Base-by-base conservation (phyloP, 2,888 invertebrate species). In the Noctua comes region DNA sequence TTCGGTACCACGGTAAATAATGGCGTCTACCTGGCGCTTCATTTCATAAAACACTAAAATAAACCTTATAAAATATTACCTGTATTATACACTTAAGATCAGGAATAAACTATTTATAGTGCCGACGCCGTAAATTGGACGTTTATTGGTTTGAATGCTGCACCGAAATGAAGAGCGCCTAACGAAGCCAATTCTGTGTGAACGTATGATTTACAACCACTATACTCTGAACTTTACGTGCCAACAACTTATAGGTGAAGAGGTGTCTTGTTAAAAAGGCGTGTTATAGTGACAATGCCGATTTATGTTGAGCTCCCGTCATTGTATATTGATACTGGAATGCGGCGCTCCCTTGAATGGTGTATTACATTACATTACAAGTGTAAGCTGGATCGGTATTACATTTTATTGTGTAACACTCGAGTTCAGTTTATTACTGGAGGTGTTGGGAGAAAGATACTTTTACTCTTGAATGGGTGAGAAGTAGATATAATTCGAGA, bases 131-230 rank as follows among this genome's bases (percentile, higher is more conserved):
- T 88, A 88, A 88, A 87, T 80, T 86, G 81, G 84, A 83, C 77
- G 62, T 86, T 89, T 89, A 90, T 88, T 83, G 85, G 84, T 62
- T 57, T 36, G 46, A 66, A 76, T 82, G 69, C 79, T 84, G 80
- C 73, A 80, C 76, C 73, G 69, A 85, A 86, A 73, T 83, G 75
- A 79, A 81, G 76, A 40, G 76, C 66, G 83, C 83, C 27, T 90
- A 90, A 90, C 89, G 90, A 89, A 88, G 86, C 79, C 88, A 87
- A 88, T 87, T 83, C 71, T 70, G 2, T 71, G 36, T 51, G 24
- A 78, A 40, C 79, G 64, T 62, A 73, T 79, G 74, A 57, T 51
- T 64, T 13, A 7, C 1, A n/a, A 16, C 80, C 72, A 79, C 11
- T 68, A 10, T 69, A 71, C 43, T 0, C 11, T 77, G 80, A 69